These are phyloP conservation scores for Diarsia rubi DNA, from an alignment of 2,888 invertebrate genomes.

Conservation along the genomic window DNA sequence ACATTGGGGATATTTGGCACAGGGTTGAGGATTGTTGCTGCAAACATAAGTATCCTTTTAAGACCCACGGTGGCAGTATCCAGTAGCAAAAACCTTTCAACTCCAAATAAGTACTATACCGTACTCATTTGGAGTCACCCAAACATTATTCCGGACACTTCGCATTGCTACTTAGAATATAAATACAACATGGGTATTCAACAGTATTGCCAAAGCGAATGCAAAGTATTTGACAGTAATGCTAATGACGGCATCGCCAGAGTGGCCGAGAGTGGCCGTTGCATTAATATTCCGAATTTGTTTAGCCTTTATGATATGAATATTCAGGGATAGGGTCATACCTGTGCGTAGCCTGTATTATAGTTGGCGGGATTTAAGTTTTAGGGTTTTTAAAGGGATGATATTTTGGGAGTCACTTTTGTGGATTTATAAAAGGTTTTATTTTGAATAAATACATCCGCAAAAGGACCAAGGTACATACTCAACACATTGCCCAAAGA, in stretches of 20 bases:
- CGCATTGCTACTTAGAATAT: constrained; percentile 34
- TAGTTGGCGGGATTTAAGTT: constrained; percentile 31
- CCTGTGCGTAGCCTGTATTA: constrained; percentile 44
- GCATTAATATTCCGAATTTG: constrained; percentile 66
- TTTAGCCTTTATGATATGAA: constrained; percentile 59
- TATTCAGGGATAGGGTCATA: constrained; percentile 50
- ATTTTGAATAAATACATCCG: too few relatives aligned
- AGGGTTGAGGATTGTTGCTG: neutral
- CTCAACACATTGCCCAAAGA: too few relatives aligned
- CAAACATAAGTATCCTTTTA: neutral
- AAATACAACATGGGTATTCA: constrained; percentile 56
- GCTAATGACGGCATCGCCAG: constrained; percentile 45
- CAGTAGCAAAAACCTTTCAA: constrained; percentile 21
- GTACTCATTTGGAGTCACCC: too few relatives aligned
- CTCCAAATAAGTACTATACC: constrained; percentile 1
- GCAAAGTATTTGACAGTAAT: constrained; percentile 64
- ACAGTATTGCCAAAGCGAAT: constrained; percentile 54
- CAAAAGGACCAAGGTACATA: too few relatives aligned
- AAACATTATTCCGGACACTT: constrained; percentile 21
- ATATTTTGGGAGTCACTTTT: neutral
- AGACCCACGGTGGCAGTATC: neutral
- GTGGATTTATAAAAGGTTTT: neutral
- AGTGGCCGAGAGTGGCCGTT: constrained; percentile 52
- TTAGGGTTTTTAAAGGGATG: constrained; percentile 4
- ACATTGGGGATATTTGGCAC: neutral